phyloP scores from a whole-genome alignment of 2,797 vertebrate genomes.

The Neopelma chrysocephalum region DNA sequence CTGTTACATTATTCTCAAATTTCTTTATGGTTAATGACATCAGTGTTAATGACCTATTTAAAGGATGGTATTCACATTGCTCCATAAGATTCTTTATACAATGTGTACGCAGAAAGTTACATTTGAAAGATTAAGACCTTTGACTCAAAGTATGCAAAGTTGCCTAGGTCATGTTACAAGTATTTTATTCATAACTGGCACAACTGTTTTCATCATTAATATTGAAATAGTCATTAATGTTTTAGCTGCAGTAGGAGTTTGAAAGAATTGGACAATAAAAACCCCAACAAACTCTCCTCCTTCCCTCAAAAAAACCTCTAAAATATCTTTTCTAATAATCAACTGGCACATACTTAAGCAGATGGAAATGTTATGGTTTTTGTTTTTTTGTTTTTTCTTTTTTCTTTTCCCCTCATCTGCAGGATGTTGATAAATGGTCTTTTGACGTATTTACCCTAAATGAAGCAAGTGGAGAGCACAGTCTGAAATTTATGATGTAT shows the following conservation, averaged over 20 bases:
- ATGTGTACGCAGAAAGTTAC: not conserved
- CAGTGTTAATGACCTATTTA: not conserved
- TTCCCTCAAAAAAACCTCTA: not conserved
- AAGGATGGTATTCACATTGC: not conserved
- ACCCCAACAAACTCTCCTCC: not conserved
- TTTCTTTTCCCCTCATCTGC: conserved; percentile 11
- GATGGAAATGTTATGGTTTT: not conserved
- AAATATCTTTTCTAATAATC: not conserved
- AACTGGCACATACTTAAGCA: not conserved
- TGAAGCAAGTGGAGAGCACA: conserved; percentile 92
- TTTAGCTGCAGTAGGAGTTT: not conserved
- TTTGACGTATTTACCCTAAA: conserved; percentile 97
- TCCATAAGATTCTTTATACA: not conserved
- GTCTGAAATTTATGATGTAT: conserved; percentile 97
- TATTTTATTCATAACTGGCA: not conserved
- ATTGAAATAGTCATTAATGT: not conserved
- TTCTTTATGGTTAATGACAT: not conserved
- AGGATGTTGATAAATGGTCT: conserved; percentile 97
- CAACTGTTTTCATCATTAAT: not conserved
- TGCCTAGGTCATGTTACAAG: not conserved
- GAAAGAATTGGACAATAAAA: not conserved
- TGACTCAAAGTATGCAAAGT: not conserved
- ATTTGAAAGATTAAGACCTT: not conserved
- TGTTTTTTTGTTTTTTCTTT: not conserved
- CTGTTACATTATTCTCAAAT: not conserved